Base-by-base conservation (phyloP, 1,140 invertebrate genomes). In the Drosophila auraria region DNA sequence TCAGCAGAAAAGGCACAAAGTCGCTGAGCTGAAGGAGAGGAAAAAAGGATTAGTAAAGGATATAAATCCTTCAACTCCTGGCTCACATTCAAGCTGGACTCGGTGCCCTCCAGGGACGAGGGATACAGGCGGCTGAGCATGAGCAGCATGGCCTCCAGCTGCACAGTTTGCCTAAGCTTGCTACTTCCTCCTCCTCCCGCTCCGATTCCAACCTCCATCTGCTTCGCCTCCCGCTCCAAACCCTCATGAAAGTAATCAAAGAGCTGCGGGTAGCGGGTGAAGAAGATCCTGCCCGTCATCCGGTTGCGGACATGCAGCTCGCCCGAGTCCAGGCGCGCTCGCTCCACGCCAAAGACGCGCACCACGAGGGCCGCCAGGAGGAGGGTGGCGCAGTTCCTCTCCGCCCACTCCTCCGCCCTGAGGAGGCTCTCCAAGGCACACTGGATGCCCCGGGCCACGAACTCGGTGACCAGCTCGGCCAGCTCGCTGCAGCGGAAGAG, bases 281-380 rank as follows among this genome's bases (percentile, higher is more conserved):
- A 98, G 93, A 99, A 99, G 9, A 97, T 95, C 60, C 95, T 94
- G 3, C 95, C 95, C 0, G 96, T 96, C 95, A 97, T 96, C 79
- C 95, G 95, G 93, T 98, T 98, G 72, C 97, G 95, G 17, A 95
- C 94, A 51, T 95, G 95, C 27, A 96, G 92, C 70, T 96, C 94
- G n/a, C 97, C 95, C n/a, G 94, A 93, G 92, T 97, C 95, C 66
- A 96, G 95, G 9, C 87, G 70, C 0, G 95, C 95, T 63, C 97
- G 94, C 80, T 96, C 96, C 0, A 98, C 98, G 15, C 98, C 98
- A 94, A 99, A 99, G 66, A 98, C 96, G 80, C 98, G 94, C 23
- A 95, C 96, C 70, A 98, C 95, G n/a, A 99, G 93, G 3, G 97
- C 94, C 77, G 96, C 96, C 77, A 98, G 97, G 38, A 99, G 93